These are phyloP conservation scores for Melanogrammus aeglefinus DNA, from an alignment of 2,797 vertebrate genomes.

Conservation along the genomic window DNA sequence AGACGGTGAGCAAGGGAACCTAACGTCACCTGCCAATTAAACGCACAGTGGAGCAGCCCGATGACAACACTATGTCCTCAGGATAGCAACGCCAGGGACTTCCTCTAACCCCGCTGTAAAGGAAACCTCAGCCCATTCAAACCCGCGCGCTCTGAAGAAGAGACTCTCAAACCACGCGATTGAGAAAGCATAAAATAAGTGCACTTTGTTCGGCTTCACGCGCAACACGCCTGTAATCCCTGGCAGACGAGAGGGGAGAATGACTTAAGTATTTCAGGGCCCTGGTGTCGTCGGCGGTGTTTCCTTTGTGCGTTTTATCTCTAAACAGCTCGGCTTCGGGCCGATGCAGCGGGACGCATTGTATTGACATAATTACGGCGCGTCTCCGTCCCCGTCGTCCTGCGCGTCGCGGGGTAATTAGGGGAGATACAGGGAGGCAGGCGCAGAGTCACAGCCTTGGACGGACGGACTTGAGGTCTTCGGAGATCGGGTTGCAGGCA, in stretches of 20 bases:
- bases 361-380: conserved; percentile 72
- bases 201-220: conserved; percentile 18
- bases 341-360: conserved; percentile 56
- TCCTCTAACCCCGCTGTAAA: neutral
- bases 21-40: neutral
- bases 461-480: conserved; percentile 67
- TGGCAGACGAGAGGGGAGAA: conserved; percentile 34
- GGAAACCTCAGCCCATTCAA: neutral
- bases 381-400: conserved; percentile 25
- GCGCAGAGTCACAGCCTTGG: conserved; percentile 64
- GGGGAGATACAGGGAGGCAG: conserved; percentile 65
- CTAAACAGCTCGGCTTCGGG: conserved; percentile 32
- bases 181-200: conserved; percentile 20
- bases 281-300: conserved; percentile 44
- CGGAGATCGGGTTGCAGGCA: conserved; percentile 62
- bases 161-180: conserved; percentile 2
- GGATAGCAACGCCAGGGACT: neutral
- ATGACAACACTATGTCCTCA: neutral
- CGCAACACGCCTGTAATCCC: conserved; percentile 42
- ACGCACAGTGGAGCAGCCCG: neutral
- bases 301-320: conserved; percentile 38
- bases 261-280: conserved; percentile 48
- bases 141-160: neutral
- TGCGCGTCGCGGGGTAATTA: conserved; percentile 65
- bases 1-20: too few species aligned